Conservation (phyloP, 2,797 vertebrate species). For the Falco rusticolus region DNA sequence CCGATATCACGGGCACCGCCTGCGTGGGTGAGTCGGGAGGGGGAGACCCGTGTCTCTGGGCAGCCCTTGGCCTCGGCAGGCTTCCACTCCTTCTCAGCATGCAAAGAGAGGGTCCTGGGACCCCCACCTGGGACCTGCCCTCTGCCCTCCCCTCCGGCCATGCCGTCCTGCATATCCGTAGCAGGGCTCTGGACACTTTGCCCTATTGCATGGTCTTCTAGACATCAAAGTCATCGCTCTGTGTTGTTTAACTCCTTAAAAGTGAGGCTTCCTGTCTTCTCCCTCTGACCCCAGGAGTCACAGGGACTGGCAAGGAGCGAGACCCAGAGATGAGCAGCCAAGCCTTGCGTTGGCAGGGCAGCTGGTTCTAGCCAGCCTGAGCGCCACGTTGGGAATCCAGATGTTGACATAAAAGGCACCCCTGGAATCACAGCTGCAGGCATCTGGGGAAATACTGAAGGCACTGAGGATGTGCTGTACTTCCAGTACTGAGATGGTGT, state of each 20-base stretch:
- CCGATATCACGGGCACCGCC: conserved; percentile 83
- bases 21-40: conserved; percentile 83
- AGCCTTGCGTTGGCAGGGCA: neutral
- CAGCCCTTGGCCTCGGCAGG: neutral
- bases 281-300: neutral
- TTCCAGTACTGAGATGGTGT: neutral
- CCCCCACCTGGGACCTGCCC: neutral
- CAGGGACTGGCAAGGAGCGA: neutral
- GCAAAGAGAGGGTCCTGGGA: neutral
- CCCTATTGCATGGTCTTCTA: accelerated
- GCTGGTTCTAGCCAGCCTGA: neutral
- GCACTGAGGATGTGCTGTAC: neutral
- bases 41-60: neutral
- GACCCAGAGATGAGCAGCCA: neutral
- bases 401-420: neutral
- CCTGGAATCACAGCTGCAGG: neutral
- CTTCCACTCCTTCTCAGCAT: neutral
- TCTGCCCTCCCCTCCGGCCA: neutral
- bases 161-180: accelerated
- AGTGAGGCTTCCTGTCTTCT: neutral
- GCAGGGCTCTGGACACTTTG: accelerated
- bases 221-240: accelerated
- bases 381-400: neutral
- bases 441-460: neutral
- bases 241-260: neutral